Conservation (phyloP, 1,140 invertebrate genomes). For the Drosophila baimaii region DNA sequence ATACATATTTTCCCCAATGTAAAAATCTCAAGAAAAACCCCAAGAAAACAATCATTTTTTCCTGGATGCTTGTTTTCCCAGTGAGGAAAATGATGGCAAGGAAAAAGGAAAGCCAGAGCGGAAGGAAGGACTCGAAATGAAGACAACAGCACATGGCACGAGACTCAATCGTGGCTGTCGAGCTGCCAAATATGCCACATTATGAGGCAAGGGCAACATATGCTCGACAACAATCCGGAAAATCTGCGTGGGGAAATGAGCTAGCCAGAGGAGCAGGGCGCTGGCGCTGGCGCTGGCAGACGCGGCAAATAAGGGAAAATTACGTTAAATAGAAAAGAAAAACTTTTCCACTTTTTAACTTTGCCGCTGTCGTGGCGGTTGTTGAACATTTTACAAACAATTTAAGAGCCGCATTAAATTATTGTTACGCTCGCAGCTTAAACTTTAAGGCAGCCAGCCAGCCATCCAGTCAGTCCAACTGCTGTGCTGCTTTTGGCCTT, state of each 20-base stretch:
- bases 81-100: conserved; percentile 30
- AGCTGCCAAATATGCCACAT: conserved; percentile 72
- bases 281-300: conserved; percentile 16
- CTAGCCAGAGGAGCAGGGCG: conserved; percentile 36
- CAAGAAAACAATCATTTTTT: neutral
- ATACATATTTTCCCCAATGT: neutral
- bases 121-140: conserved; percentile 64
- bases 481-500: conserved; percentile 51
- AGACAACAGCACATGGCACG: conserved; percentile 56
- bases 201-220: conserved; percentile 80
- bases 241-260: conserved; percentile 60
- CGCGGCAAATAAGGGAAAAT: conserved; percentile 78
- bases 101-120: conserved; percentile 26
- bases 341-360: conserved; percentile 82
- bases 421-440: conserved; percentile 81
- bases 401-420: conserved; percentile 82
- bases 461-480: conserved; percentile 59
- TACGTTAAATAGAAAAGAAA: conserved; percentile 82
- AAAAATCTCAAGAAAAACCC: neutral
- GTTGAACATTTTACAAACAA: conserved; percentile 82
- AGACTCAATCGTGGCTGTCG: conserved; percentile 49
- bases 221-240: conserved; percentile 63
- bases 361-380: conserved; percentile 64
- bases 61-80: conserved; percentile 1
- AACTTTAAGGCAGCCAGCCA: conserved; percentile 67